phyloP scores from a whole-genome alignment of 2,797 vertebrate species.

The Acrossocheilus fasciatus region DNA sequence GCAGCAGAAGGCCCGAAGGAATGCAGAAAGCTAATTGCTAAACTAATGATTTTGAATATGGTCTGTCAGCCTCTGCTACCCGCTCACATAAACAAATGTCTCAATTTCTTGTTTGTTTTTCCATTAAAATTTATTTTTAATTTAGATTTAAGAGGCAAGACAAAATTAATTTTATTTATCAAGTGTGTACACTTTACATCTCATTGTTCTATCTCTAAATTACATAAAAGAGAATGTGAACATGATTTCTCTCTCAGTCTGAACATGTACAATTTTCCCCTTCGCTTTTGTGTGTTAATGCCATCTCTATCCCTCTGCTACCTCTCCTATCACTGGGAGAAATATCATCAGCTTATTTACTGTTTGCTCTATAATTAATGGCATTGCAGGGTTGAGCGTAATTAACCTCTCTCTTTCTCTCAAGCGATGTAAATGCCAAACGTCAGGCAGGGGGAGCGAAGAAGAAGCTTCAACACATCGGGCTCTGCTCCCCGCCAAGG shows the following conservation, averaged over 20 bases:
- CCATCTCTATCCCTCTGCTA: constrained; percentile 41
- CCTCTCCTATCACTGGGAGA: constrained; percentile 49
- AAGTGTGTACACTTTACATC: background rate
- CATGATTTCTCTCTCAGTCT: background rate
- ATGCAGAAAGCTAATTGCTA: constrained; percentile 62
- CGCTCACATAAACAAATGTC: constrained; percentile 54
- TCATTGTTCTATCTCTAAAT: constrained; percentile 8
- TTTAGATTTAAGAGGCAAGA: constrained; percentile 28
- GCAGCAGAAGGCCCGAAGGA: constrained; percentile 55
- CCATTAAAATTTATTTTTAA: constrained; percentile 44
- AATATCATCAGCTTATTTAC: constrained; percentile 75
- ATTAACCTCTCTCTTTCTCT: constrained; percentile 73
- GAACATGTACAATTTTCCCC: background rate
- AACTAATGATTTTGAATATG: constrained; percentile 69
- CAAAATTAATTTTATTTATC: background rate
- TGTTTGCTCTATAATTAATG: constrained; percentile 75
- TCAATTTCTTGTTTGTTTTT: constrained; percentile 63
- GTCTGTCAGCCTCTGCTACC: constrained; percentile 59
- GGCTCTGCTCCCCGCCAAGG: constrained; percentile 31
- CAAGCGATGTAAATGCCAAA: constrained; percentile 76
- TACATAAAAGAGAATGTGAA: background rate
- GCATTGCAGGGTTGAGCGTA: constrained; percentile 72
- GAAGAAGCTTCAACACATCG: constrained; percentile 67
- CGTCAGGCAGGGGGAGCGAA: constrained; percentile 63
- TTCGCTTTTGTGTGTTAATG: constrained; percentile 8